These are phyloP conservation scores for Sabatieria punctata DNA, from an alignment of 2,888 invertebrate genomes.

Conservation along the genomic window DNA sequence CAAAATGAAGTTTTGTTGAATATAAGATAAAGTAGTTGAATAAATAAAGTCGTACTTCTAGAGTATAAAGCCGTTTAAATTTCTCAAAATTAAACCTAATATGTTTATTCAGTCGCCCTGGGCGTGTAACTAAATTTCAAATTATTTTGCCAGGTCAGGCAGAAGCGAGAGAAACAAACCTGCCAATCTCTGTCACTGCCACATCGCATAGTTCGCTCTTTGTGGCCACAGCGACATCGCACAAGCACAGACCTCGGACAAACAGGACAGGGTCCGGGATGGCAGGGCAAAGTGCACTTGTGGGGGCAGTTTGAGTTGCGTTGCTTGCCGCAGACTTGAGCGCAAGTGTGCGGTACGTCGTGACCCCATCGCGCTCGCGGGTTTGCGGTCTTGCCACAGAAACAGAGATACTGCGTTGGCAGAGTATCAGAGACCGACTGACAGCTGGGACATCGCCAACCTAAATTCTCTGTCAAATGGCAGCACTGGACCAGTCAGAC, in stretches of 20 bases:
- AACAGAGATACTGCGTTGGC: constrained; percentile 68
- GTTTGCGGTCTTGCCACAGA: constrained; percentile 61
- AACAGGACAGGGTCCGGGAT: constrained; percentile 84
- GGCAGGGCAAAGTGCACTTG: constrained; percentile 45
- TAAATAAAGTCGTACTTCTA: no score
- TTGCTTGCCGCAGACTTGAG: constrained; percentile 55
- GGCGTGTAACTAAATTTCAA: no score
- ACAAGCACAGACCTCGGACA: constrained; percentile 51
- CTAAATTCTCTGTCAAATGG: no score
- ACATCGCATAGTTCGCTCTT: constrained; percentile 2
- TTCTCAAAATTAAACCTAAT: no score
- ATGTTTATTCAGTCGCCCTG: no score
- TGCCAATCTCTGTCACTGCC: no score
- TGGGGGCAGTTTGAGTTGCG: constrained; percentile 36
- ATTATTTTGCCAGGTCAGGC: no score
- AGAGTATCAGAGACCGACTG: constrained; percentile 57
- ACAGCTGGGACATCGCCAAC: constrained; percentile 89
- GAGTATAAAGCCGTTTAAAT: no score
- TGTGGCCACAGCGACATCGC: background rate
- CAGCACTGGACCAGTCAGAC: no score
- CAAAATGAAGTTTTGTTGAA: no score
- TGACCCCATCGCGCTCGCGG: constrained; percentile 49
- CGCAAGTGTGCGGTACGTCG: constrained; percentile 75
- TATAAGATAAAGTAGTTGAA: no score
- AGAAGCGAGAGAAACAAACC: no score